Evolutionary conservation across 2,113 vertebrate genomes (phyloP), one percentile per base, ranked within the genome.

Genomic region (Apteryx owenii): DNA sequence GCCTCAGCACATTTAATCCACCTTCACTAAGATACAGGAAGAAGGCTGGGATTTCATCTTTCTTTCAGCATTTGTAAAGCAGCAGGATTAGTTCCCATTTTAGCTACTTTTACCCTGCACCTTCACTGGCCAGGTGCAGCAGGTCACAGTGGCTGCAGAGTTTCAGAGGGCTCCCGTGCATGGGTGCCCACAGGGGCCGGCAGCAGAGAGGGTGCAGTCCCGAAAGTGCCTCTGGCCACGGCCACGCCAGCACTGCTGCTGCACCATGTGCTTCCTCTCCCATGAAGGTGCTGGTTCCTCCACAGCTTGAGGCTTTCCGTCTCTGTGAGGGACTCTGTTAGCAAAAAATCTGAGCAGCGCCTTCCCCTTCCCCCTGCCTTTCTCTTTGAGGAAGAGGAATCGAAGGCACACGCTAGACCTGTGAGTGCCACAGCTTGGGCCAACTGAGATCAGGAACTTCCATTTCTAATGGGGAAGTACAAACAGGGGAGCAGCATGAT

Each of bases 391-490:
- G 33, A 94, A 73, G 36, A 31, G 50, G 14, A 62, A 72, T 28
- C 2, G 0, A 29, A 48, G 26, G 5, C 20, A 6, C 3, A 0
- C 1, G 1, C 33, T 19, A 0, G 5, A 31, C 40, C 7, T 2
- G 23, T 12, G 33, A 22, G 18, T 5, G 16, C 60, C 75, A 23
- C 17, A 22, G 84, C 29, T 3, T n/a, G 23, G 25, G 36, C 26
- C 7, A 3, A 56, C 40, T 65, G 80, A 28, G 65, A 42, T 69
- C 12, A 42, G 19, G 10, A 5, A 17, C 64, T 85, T 53, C 77
- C 7, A 15, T 86, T 93, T 53, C 46, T 61, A 14, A 84, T 8
- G 29, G 60, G 72, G 46, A 64, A 31, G 12, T 5, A 9, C 44
- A 54, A 22, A 6, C 8, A 12, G 20, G 3, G 18, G 26, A 65